phyloP scores from a whole-genome alignment of 2,888 invertebrate species.

The Brachylomia viminalis region DNA sequence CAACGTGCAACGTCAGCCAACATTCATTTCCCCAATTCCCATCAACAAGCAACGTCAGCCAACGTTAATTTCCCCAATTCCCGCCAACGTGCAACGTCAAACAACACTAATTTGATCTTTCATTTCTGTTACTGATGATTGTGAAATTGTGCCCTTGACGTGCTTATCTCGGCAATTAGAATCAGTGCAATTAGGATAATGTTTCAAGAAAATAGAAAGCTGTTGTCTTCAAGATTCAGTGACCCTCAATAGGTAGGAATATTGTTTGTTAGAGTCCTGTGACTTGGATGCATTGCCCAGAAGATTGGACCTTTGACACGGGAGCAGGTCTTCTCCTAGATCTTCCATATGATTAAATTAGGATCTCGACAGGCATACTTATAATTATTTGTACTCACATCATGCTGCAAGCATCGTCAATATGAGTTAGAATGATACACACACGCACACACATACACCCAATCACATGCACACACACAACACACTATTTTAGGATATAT shows the following conservation, averaged over 20 bases:
- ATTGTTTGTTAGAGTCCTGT: background rate
- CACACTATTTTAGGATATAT: no score
- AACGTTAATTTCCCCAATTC: background rate
- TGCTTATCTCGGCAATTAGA: no score
- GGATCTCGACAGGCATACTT: background rate
- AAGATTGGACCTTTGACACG: background rate
- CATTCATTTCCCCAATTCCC: background rate
- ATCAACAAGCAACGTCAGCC: background rate
- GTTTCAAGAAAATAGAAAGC: background rate
- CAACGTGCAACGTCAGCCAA: background rate
- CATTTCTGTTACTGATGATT: no score
- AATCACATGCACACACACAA: no score
- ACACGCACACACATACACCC: no score
- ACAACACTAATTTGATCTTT: background rate
- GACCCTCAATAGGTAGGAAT: background rate
- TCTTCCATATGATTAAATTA: background rate
- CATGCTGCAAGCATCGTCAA: no score
- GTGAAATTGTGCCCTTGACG: background rate
- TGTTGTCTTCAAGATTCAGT: background rate
- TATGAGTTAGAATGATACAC: no score
- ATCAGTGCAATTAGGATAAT: background rate
- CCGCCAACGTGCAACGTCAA: background rate
- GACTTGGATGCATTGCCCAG: background rate
- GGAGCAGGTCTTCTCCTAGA: background rate
- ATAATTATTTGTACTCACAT: background rate